Conservation (phyloP, 2,113 vertebrate genomes). For the Lamprotornis superbus region DNA sequence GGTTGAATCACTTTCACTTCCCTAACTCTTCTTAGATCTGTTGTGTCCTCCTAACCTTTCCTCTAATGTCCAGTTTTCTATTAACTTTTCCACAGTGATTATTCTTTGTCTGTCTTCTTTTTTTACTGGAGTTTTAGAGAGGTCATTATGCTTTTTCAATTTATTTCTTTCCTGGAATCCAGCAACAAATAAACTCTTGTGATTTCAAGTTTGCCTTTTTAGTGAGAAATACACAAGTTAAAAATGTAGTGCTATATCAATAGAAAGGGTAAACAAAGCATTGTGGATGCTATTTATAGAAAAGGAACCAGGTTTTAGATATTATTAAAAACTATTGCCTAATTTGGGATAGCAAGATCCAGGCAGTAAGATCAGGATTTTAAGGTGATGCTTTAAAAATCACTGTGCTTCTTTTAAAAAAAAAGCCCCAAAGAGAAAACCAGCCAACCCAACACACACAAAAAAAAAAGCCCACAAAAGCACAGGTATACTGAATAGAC, state of each 20-base stretch:
- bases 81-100: background rate
- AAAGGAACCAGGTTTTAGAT: background rate
- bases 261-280: background rate
- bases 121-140: background rate
- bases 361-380: background rate
- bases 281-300: background rate
- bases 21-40: background rate
- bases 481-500: background rate
- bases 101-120: background rate
- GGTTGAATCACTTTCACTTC: background rate
- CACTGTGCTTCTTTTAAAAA: background rate
- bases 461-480: background rate
- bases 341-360: background rate
- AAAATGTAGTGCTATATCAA: background rate
- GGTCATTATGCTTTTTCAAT: background rate
- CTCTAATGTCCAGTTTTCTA: background rate
- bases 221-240: background rate
- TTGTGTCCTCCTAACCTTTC: slow-evolving; percentile 13
- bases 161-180: background rate
- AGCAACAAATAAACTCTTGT: background rate
- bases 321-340: background rate
- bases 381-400: background rate
- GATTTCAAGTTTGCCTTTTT: background rate
- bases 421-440: no score
- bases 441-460: background rate